Evolutionary conservation across 2,888 invertebrate species (phyloP).

Genomic region (Cerceris ruficornis): DNA sequence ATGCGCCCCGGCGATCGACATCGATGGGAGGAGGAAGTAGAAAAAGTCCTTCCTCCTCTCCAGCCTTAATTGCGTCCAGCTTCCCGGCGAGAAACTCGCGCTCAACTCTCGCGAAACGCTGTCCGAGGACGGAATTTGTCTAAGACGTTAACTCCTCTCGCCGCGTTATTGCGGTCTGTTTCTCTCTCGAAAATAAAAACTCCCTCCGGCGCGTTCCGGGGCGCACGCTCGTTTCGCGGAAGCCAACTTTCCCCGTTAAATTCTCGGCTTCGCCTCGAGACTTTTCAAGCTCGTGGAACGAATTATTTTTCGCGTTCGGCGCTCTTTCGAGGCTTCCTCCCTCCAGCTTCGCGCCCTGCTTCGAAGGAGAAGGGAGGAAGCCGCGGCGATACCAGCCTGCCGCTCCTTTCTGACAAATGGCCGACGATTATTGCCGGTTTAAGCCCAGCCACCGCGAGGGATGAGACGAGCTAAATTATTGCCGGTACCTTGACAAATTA

Average conservation of each 20-base stretch:
- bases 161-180: slow-evolving; percentile 5
- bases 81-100: no score
- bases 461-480: slow-evolving; percentile 56
- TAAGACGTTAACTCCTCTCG: slow-evolving; percentile 32
- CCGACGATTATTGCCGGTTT: slow-evolving; percentile 57
- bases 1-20: slow-evolving; percentile 38
- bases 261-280: neutral
- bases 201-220: slow-evolving; percentile 27
- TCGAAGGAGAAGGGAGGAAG: slow-evolving; percentile 1
- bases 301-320: slow-evolving; percentile 20
- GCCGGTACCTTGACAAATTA: slow-evolving; percentile 60
- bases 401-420: slow-evolving; percentile 53
- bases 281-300: slow-evolving; percentile 5
- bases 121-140: neutral
- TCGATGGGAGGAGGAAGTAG: slow-evolving; percentile 17
- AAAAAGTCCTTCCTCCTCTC: neutral
- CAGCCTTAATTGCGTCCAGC: no score
- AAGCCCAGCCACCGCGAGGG: slow-evolving; percentile 31
- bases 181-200: slow-evolving; percentile 5
- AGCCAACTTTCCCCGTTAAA: slow-evolving; percentile 37
- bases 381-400: slow-evolving; percentile 9
- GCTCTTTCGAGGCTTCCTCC: neutral
- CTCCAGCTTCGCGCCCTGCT: neutral
- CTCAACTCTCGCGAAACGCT: neutral
- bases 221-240: slow-evolving; percentile 13